A percentile compares a stretch with the other conserved stretches of the same genome.
Evolutionary conservation across 2,113 vertebrate genomes (phyloP).

Genomic region (Pluvialis apricaria): DNA sequence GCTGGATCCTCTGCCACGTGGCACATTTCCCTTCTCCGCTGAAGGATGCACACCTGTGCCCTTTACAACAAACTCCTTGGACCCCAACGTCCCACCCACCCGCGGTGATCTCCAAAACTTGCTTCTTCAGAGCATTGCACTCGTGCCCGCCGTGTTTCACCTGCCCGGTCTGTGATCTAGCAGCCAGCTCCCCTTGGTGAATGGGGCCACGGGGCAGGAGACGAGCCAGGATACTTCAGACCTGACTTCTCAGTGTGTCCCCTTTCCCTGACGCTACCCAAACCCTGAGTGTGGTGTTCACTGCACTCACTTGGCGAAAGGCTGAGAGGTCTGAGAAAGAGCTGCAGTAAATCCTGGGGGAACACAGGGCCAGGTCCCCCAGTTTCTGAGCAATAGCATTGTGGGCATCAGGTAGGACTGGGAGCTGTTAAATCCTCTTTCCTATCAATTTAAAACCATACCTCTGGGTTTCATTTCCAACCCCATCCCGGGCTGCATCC

Average conservation of each 20-base stretch:
- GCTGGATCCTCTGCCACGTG: not conserved
- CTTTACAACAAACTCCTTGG: not conserved
- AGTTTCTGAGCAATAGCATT: not conserved
- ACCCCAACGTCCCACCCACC: not conserved
- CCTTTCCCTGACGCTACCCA: not conserved
- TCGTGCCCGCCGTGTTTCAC: rapidly evolving
- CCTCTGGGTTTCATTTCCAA: not conserved
- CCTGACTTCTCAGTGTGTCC: not conserved
- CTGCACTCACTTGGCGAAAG: not conserved
- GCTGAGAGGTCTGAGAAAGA: not conserved
- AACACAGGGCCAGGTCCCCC: not conserved
- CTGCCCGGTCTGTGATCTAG: not conserved
- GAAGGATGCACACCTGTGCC: not conserved
- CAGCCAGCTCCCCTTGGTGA: not conserved
- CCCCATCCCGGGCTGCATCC: not conserved
- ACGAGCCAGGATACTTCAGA: not conserved
- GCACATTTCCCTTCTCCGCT: not conserved
- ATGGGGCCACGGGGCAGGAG: rapidly evolving
- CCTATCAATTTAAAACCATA: not conserved
- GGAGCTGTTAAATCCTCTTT: not conserved
- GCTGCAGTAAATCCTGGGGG: not conserved
- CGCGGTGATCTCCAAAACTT: rapidly evolving
- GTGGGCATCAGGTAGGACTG: not conserved
- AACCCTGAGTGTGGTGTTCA: not conserved
- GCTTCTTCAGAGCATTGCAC: rapidly evolving